A percentile compares a stretch with the other conserved stretches of the same genome.
Conservation (phyloP, 2,113 vertebrate genomes). For the Melanerpes formicivorus region DNA sequence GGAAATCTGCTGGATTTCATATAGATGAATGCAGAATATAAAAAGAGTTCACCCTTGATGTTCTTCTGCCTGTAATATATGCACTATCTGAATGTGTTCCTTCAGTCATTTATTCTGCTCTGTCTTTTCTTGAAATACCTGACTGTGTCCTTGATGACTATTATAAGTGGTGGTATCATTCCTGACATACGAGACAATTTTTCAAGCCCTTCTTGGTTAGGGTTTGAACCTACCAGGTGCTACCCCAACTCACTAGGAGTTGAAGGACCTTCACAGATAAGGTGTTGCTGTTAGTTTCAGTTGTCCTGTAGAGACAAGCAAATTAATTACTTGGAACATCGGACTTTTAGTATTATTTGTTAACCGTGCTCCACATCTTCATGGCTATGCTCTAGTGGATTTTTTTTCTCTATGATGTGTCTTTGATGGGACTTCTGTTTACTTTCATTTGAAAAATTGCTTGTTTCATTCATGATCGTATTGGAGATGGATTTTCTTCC, state of each 20-base stretch:
- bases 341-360: background rate
- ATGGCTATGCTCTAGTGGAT: background rate
- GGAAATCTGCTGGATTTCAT: conserved; percentile 30
- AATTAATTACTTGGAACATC: conserved; percentile 14
- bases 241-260: conserved; percentile 47
- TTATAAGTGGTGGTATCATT: background rate
- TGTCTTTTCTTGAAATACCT: conserved; percentile 44
- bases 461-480: background rate
- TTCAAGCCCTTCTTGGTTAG: conserved; percentile 19
- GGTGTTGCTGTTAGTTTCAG: conserved; percentile 50
- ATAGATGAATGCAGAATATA: conserved; percentile 24
- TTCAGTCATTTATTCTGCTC: background rate
- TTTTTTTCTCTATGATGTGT: background rate
- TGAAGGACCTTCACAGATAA: conserved; percentile 56
- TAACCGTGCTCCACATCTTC: background rate
- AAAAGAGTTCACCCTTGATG: conserved; percentile 5
- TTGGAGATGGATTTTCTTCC: conserved; percentile 28
- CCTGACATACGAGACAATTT: conserved; percentile 8
- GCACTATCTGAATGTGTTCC: conserved; percentile 23
- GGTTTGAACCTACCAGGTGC: conserved; percentile 42
- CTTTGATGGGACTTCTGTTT: conserved; percentile 6
- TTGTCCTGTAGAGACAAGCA: conserved; percentile 26
- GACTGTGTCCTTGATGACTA: conserved; percentile 45
- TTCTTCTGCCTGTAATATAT: conserved; percentile 35
- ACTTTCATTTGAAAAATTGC: conserved; percentile 11